A percentile compares a stretch with the other conserved stretches of the same genome.
Evolutionary conservation across 2,888 invertebrate species (phyloP).

Genomic region (Dryococelus australis): DNA sequence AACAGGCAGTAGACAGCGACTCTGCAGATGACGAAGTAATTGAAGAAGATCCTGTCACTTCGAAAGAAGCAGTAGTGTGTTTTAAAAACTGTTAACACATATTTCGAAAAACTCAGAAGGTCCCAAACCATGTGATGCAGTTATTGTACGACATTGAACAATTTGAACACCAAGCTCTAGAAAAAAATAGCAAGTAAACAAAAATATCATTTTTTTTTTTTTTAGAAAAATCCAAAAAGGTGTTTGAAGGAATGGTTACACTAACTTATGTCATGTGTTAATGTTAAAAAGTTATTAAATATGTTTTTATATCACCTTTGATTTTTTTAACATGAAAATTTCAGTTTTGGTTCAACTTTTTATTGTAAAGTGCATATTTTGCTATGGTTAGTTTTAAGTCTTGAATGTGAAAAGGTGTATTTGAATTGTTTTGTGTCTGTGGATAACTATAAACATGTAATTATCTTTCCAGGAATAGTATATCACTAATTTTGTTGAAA

Average conservation of each 20-base stretch:
- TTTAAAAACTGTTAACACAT: background rate
- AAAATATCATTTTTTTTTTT: background rate
- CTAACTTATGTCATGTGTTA: too few relatives aligned
- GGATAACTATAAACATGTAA: too few relatives aligned
- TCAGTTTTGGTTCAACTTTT: too few relatives aligned
- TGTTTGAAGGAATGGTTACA: background rate
- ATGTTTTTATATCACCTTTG: too few relatives aligned
- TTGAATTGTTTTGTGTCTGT: too few relatives aligned
- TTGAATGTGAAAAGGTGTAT: too few relatives aligned
- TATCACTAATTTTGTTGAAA: too few relatives aligned
- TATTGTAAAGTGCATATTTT: too few relatives aligned
- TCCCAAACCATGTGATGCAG: background rate
- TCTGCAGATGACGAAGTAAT: background rate
- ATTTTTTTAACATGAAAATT: too few relatives aligned
- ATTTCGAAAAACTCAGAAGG: background rate
- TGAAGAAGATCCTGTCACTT: background rate
- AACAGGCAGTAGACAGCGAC: background rate
- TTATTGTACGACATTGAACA: background rate
- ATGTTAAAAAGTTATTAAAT: too few relatives aligned
- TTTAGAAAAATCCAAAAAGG: background rate
- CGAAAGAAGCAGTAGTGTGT: background rate
- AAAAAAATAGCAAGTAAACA: background rate
- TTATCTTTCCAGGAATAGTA: too few relatives aligned
- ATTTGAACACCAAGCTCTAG: background rate
- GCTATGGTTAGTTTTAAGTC: too few relatives aligned